Conservation (phyloP, 2,113 vertebrate genomes). For the Onychostruthus taczanowskii region DNA sequence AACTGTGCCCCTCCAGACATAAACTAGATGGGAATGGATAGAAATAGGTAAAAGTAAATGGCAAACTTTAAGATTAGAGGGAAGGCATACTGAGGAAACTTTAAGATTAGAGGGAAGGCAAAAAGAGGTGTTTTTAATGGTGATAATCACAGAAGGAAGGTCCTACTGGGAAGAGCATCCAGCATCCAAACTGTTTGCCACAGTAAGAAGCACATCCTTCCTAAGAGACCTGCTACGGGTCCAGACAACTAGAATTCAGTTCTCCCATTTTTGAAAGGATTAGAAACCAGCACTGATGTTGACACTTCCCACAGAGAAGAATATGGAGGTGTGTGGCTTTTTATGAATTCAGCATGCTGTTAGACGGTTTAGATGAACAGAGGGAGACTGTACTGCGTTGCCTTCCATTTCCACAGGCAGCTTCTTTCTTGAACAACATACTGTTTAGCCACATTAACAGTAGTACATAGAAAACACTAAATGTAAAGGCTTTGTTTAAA, state of each 20-base stretch:
- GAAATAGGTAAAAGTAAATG: background rate
- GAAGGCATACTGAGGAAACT: background rate
- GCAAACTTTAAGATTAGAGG: background rate
- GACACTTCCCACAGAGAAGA: background rate
- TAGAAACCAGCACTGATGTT: background rate
- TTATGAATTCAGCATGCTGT: background rate
- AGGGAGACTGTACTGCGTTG: background rate
- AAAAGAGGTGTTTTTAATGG: background rate
- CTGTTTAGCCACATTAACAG: background rate
- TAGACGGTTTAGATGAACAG: background rate
- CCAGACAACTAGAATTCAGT: background rate
- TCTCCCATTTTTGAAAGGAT: background rate
- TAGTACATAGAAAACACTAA: background rate
- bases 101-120: background rate
- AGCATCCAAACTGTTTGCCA: background rate
- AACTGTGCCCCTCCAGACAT: background rate
- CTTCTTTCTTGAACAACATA: background rate
- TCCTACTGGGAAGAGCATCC: background rate
- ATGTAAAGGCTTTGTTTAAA: background rate
- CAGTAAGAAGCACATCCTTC: background rate
- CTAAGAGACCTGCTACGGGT: background rate
- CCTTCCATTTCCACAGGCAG: background rate
- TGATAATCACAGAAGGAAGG: background rate
- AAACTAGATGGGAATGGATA: background rate
- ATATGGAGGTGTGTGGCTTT: background rate